Conservation (phyloP, 1,140 invertebrate genomes). For the Sycophila sp. region DNA sequence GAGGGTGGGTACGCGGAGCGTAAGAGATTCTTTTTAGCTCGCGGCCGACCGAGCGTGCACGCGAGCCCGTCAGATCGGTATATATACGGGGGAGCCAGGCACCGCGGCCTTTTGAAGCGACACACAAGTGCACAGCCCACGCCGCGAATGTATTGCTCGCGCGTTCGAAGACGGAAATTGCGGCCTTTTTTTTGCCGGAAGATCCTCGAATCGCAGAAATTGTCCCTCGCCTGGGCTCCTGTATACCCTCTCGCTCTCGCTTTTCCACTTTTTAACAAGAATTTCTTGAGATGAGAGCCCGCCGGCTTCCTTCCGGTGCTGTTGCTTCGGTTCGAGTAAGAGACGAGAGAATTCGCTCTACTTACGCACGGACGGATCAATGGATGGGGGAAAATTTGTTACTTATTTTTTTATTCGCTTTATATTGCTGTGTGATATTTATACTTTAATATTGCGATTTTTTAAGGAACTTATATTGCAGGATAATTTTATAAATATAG, state of each 20-base stretch:
- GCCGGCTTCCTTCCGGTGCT: neutral
- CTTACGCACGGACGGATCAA: neutral
- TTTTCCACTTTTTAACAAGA: constrained; percentile 5
- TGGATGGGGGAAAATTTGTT: too few species aligned
- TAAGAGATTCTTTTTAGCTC: neutral
- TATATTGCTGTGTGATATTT: too few species aligned
- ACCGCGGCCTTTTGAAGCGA: neutral
- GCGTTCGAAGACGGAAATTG: neutral
- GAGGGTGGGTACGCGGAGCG: neutral
- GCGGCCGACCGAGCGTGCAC: too few species aligned
- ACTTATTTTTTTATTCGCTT: too few species aligned
- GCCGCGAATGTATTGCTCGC: neutral
- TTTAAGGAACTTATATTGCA: too few species aligned
- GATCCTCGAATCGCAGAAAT: neutral
- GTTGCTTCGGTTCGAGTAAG: neutral
- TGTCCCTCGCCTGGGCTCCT: neutral
- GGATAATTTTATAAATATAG: too few species aligned
- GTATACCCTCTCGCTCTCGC: neutral
- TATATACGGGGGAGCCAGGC: neutral
- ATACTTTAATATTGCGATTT: too few species aligned
- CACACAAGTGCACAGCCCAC: too few species aligned
- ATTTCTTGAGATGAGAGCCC: neutral
- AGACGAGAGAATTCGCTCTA: neutral
- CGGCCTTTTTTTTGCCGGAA: neutral
- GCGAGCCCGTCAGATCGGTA: too few species aligned